Evolutionary conservation across 1,140 invertebrate species (phyloP), one percentile per base, ranked within the genome.

Genomic region (Carposina sasakii): DNA sequence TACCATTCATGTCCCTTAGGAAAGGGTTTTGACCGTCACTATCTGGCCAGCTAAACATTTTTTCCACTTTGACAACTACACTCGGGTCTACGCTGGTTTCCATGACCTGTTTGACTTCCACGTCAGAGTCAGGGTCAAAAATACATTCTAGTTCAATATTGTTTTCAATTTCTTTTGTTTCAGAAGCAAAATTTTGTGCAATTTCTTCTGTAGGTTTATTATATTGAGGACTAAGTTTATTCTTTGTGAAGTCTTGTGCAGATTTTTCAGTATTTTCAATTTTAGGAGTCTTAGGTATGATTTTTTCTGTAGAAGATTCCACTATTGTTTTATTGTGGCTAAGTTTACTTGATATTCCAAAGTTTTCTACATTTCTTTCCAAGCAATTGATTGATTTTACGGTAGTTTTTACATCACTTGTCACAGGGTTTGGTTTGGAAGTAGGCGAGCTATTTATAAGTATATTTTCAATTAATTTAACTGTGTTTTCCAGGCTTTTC

Each of bases 391-490:
- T n/a, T n/a, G n/a, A n/a, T n/a, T n/a, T n/a, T n/a, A n/a, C n/a
- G n/a, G n/a, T n/a, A n/a, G n/a, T n/a, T n/a, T n/a, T n/a, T n/a
- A n/a, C n/a, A n/a, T n/a, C n/a, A n/a, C n/a, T n/a, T n/a, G n/a
- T n/a, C n/a, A n/a, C n/a, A n/a, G n/a, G n/a, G n/a, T n/a, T n/a
- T n/a, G n/a, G n/a, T n/a, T n/a, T n/a, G n/a, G n/a, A n/a, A n/a
- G n/a, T n/a, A n/a, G n/a, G n/a, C n/a, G 64, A 58, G 3, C 67
- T 60, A 47, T 63, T 71, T 21, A 67, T 70, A n/a, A 79, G 49
- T 26, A 81, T 81, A 21, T 76, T 71, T 52, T 82, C 78, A 45
- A 82, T 76, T 49, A 79, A 59, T 51, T 68, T 73, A 0, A 82
- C 69, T 17, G 78, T 79, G 28, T 77, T 79, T 36, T 77, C 78